phyloP scores from a whole-genome alignment of 2,113 vertebrate genomes.

The Hemichromis elongatus region DNA sequence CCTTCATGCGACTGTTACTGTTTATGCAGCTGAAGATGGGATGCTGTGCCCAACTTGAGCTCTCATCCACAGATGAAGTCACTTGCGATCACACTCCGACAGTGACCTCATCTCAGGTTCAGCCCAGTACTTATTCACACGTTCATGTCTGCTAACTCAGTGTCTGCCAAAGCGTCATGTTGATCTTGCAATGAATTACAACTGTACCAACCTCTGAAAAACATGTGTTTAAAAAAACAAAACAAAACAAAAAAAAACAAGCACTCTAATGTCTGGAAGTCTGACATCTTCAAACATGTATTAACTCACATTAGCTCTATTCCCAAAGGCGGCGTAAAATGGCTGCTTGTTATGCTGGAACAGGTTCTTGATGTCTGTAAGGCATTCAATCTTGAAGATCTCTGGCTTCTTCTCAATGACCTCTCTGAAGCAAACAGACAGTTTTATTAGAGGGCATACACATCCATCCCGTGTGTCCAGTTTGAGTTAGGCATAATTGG shows the following conservation, averaged over 20 bases:
- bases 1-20: slow-evolving; percentile 35
- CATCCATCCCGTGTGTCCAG: not conserved
- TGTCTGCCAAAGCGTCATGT: not conserved
- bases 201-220: slow-evolving; percentile 1
- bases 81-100: not conserved
- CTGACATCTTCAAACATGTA: slow-evolving; percentile 43
- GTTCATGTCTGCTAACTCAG: slow-evolving; percentile 34
- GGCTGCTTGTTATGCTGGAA: slow-evolving; percentile 89
- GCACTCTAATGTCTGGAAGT: slow-evolving; percentile 7
- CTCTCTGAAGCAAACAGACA: slow-evolving; percentile 77
- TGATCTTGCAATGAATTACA: not conserved
- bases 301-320: slow-evolving; percentile 84
- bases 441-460: not conserved
- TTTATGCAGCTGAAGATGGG: slow-evolving; percentile 60
- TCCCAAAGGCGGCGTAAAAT: slow-evolving; percentile 97
- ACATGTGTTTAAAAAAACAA: not conserved
- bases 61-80: slow-evolving; percentile 13
- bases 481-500: not conserved
- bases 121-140: slow-evolving; percentile 27
- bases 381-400: slow-evolving; percentile 97
- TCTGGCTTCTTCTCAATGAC: slow-evolving; percentile 99
- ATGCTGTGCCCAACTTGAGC: slow-evolving; percentile 41
- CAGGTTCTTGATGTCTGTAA: slow-evolving; percentile 96
- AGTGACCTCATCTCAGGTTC: slow-evolving; percentile 46
- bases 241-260: not conserved